Conservation (phyloP, 2,888 invertebrate genomes). For the Tanaodytes sp. region DNA sequence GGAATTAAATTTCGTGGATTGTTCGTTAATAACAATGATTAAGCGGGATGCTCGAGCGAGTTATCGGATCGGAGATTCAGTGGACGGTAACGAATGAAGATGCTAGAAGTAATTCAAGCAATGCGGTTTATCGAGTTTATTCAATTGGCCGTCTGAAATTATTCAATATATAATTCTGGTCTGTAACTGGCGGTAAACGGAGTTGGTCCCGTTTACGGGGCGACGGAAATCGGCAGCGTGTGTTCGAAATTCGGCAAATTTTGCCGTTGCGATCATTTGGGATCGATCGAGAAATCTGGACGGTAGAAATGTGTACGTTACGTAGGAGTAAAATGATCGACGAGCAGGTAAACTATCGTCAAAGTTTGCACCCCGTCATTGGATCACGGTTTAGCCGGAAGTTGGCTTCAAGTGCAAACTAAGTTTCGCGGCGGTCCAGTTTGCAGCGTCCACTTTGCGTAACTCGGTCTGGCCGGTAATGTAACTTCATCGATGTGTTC, state of each 20-base stretch:
- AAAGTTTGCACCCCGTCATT: slow-evolving; percentile 58
- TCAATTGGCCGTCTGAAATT: slow-evolving; percentile 37
- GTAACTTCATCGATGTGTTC: slow-evolving; percentile 72
- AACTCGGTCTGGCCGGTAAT: slow-evolving; percentile 71
- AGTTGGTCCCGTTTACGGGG: no score
- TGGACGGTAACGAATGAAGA: slow-evolving; percentile 33
- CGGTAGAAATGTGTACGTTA: no score
- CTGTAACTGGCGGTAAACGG: no score
- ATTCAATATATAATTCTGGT: slow-evolving; percentile 36
- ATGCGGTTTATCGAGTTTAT: slow-evolving; percentile 44
- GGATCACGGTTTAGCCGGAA: slow-evolving; percentile 66
- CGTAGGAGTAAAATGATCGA: no score
- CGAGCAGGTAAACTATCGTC: slow-evolving; percentile 60
- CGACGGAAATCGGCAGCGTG: no score
- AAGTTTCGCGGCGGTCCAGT: slow-evolving; percentile 68
- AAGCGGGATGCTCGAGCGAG: no score
- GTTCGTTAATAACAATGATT: no score
- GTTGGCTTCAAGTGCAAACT: slow-evolving; percentile 68
- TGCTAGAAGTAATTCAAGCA: slow-evolving; percentile 45
- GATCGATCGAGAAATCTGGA: no score
- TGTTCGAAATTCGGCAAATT: no score
- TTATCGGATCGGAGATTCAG: slow-evolving; percentile 34
- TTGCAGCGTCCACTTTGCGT: slow-evolving; percentile 70
- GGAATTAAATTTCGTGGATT: no score
- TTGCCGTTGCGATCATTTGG: no score